These are phyloP conservation scores for Megaceryle torquata DNA, from an alignment of 2,113 vertebrate genomes.

Conservation along the genomic window DNA sequence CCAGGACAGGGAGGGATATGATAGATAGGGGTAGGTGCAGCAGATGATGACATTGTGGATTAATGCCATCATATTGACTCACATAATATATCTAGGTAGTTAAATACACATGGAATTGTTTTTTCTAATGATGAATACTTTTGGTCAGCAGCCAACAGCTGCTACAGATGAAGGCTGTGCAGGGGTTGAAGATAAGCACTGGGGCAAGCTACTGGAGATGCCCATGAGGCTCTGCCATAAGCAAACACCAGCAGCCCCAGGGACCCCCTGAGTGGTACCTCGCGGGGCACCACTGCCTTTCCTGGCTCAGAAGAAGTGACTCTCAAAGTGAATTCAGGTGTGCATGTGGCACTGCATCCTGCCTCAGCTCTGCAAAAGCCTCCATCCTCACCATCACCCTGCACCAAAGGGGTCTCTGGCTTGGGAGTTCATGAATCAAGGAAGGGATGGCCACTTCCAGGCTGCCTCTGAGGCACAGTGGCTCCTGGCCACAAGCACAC, in stretches of 20 bases:
- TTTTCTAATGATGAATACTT: background rate
- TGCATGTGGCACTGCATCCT: rapidly evolving
- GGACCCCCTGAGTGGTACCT: rapidly evolving
- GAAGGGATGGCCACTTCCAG: background rate
- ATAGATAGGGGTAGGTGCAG: background rate
- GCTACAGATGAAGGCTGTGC: background rate
- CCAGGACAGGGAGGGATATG: background rate
- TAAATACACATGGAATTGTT: background rate
- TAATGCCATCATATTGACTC: background rate
- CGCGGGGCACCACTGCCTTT: background rate
- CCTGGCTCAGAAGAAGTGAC: rapidly evolving
- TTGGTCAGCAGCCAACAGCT: rapidly evolving
- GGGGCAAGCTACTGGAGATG: background rate
- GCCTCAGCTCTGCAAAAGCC: background rate
- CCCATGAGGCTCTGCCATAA: background rate
- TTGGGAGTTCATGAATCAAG: background rate
- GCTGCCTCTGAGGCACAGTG: background rate
- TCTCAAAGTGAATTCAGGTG: background rate
- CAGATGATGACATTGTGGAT: background rate
- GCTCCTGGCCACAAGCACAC: rapidly evolving
- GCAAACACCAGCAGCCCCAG: rapidly evolving
- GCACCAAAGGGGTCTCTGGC: background rate
- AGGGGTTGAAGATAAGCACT: background rate
- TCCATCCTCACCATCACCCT: background rate
- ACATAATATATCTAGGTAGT: background rate